Evolutionary conservation across 2,113 vertebrate genomes (phyloP), one percentile per base, ranked within the genome.

Genomic region (Xenopus laevis): DNA sequence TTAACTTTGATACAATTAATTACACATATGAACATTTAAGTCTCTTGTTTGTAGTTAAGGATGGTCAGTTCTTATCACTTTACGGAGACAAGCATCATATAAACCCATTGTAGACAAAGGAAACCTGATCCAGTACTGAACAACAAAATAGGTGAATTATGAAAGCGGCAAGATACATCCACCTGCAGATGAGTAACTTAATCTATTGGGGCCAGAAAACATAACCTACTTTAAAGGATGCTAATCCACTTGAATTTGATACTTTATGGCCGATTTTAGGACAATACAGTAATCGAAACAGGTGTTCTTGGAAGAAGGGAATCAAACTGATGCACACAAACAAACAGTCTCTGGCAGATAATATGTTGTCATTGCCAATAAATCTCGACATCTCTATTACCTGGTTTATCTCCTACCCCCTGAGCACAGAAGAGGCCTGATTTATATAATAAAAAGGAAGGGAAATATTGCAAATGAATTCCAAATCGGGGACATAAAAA

Each of bases 181-280:
- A 82, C 79, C 84, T 80, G 84, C 59, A 79, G 81, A 69, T 78
- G 8, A 71, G 64, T 4, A 73, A 59, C 72, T 3, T 5, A 20
- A 60, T 66, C 59, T 64, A 50, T 27, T 18, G 52, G 79, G 63
- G 71, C 23, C 80, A 74, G 74, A 79, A 84, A 85, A 87, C 82
- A 86, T 83, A 84, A 84, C 86, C 85, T 80, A 86, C 81, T 85
- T 85, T 77, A 71, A 64, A 10, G 44, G 3, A n/a, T 55, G 53
- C 16, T 55, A 55, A n/a, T 55, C 17, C 4, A 55, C 3, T 55
- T n/a, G 17, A 4, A n/a, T 55, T 55, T 55, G 8, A 55, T 55
- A 55, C 15, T 16, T n/a, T 55, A n/a, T 55, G 17, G 6, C 15
- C 3, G 13, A 17, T 55, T 55, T 55, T 4, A 47, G 46, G 3